phyloP scores from a whole-genome alignment of 2,888 invertebrate species.

The Diaprepes abbreviatus region DNA sequence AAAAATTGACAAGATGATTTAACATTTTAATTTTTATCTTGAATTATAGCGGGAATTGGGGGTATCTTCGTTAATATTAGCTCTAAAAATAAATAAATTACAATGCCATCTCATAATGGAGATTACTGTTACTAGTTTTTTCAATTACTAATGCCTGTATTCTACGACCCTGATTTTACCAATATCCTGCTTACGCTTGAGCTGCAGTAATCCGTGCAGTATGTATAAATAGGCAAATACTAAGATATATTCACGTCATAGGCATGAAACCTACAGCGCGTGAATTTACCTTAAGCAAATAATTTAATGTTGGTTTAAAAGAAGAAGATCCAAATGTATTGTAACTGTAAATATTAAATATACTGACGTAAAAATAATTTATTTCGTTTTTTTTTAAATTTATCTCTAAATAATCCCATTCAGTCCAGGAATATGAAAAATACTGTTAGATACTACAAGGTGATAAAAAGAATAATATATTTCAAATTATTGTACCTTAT shows the following conservation, averaged over 20 bases:
- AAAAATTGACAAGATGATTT: too few species aligned
- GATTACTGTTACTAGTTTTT: too few species aligned
- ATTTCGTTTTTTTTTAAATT: background rate
- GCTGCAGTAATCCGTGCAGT: conserved; percentile 11
- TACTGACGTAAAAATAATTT: background rate
- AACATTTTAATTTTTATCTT: too few species aligned
- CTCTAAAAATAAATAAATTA: too few species aligned
- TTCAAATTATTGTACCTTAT: too few species aligned
- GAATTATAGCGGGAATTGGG: too few species aligned
- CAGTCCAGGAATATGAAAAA: too few species aligned
- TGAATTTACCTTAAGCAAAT: background rate
- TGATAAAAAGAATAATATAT: too few species aligned
- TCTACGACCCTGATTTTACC: background rate
- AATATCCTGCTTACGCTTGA: conserved; percentile 10
- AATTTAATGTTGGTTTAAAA: conserved; percentile 16
- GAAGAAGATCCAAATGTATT: conserved; percentile 6
- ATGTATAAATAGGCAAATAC: conserved; percentile 16
- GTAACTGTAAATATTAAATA: conserved; percentile 26
- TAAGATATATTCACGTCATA: conserved; percentile 12
- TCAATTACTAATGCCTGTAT: background rate
- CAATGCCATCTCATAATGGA: too few species aligned
- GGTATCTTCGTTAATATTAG: too few species aligned
- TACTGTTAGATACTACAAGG: too few species aligned
- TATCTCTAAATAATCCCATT: too few species aligned
- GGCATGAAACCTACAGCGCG: background rate